These are phyloP conservation scores for Wasmannia auropunctata DNA, from an alignment of 1,140 invertebrate species.

Conservation along the genomic window DNA sequence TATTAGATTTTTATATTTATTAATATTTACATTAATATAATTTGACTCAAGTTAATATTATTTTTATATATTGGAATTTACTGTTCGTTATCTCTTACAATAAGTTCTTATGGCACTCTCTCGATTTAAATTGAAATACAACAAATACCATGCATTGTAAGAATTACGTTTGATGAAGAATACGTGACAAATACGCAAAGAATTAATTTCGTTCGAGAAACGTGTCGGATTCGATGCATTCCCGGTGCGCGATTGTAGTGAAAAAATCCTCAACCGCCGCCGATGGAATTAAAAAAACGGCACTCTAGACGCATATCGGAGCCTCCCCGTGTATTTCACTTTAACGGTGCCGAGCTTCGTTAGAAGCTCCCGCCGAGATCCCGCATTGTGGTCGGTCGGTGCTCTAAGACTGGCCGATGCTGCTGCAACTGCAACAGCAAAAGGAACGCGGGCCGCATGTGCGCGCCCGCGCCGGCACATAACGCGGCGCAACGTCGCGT, in stretches of 20 bases:
- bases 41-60: not conserved
- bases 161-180: not conserved
- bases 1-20: not conserved
- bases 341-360: slow-evolving; percentile 11
- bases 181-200: not conserved
- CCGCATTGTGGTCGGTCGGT: slow-evolving; percentile 3
- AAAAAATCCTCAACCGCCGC: not conserved
- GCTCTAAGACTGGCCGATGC: slow-evolving; percentile 9
- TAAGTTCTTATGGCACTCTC: not conserved
- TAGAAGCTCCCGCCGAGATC: slow-evolving; percentile 11
- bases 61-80: not conserved
- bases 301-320: not conserved
- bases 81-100: not conserved
- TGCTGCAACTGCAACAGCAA: slow-evolving; percentile 23
- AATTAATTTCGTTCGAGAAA: slow-evolving; percentile 3
- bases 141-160: not conserved
- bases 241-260: not conserved
- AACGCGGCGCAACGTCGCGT: slow-evolving; percentile 27
- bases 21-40: not conserved
- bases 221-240: not conserved
- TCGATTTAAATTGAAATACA: not conserved
- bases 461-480: slow-evolving; percentile 48
- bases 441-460: slow-evolving; percentile 48
- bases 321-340: slow-evolving; percentile 21
- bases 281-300: slow-evolving; percentile 31